These are phyloP conservation scores for Caenorhabditis remanei DNA, from an alignment of 1,140 invertebrate species.

Conservation along the genomic window DNA sequence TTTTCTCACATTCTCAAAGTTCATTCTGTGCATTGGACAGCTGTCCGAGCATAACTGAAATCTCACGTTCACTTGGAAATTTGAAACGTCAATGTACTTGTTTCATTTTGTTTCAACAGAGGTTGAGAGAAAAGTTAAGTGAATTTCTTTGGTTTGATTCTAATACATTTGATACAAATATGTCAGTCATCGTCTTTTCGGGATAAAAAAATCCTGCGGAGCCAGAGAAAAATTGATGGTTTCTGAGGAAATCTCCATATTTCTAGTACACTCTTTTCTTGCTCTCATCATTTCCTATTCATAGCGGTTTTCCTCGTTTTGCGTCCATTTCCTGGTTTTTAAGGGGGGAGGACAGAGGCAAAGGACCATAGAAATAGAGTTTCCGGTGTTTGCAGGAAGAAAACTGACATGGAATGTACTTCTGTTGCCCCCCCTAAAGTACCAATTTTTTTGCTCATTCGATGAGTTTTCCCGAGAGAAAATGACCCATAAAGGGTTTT, in stretches of 20 bases:
- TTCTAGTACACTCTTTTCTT: constrained; percentile 3
- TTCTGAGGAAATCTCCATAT: background rate
- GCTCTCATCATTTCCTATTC: constrained; percentile 51
- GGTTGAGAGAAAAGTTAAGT: too few relatives aligned
- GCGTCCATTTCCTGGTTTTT: constrained; percentile 17
- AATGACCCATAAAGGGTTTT: too few relatives aligned
- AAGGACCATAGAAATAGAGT: constrained; percentile 22
- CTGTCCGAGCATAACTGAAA: background rate
- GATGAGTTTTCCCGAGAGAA: too few relatives aligned
- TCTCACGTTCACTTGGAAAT: constrained; percentile 19
- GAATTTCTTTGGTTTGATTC: too few relatives aligned
- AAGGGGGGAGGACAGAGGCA: background rate
- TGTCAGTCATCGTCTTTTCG: background rate
- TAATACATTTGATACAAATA: too few relatives aligned
- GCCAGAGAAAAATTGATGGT: background rate
- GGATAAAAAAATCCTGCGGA: too few relatives aligned
- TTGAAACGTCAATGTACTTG: constrained; percentile 34
- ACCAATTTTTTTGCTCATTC: too few relatives aligned
- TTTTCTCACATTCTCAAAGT: constrained; percentile 38
- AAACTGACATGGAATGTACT: too few relatives aligned
- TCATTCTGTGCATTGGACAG: constrained; percentile 16
- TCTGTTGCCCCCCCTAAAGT: too few relatives aligned
- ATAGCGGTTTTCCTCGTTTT: constrained; percentile 10
- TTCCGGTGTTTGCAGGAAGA: constrained; percentile 17
- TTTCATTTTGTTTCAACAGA: background rate